These are phyloP conservation scores for Clavelina lepadiformis DNA, from an alignment of 23 tunicate genomes.

Conservation along the genomic window DNA sequence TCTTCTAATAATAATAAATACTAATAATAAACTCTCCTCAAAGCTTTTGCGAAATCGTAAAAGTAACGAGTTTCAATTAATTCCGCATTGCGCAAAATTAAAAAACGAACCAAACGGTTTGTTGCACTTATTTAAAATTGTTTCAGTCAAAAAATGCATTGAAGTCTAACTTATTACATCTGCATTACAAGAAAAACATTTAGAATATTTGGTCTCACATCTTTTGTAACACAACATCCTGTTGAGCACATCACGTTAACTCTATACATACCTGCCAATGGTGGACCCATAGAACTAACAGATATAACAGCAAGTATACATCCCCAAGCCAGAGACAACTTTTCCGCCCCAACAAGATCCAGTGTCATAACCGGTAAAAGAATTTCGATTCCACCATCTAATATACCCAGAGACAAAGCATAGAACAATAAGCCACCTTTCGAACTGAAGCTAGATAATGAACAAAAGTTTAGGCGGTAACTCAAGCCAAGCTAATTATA, in stretches of 20 bases:
- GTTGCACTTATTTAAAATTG: no score
- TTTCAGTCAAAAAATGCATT: no score
- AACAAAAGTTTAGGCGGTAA: background rate
- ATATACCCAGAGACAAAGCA: slow-evolving; percentile 37
- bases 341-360: slow-evolving; percentile 88
- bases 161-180: no score
- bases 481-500: background rate
- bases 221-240: no score
- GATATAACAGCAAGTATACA: slow-evolving; percentile 85
- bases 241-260: background rate
- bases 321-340: slow-evolving; percentile 89
- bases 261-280: slow-evolving; percentile 64
- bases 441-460: slow-evolving; percentile 2
- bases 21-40: no score
- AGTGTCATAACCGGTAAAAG: slow-evolving; percentile 86
- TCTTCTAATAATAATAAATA: no score
- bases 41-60: no score
- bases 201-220: no score
- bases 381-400: slow-evolving; percentile 93
- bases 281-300: slow-evolving; percentile 75
- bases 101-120: no score
- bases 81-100: no score
- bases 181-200: no score
- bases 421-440: slow-evolving; percentile 30
- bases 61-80: no score